phyloP scores from a whole-genome alignment of 64 coral and sea anemone species.

The Trachythela sp. region DNA sequence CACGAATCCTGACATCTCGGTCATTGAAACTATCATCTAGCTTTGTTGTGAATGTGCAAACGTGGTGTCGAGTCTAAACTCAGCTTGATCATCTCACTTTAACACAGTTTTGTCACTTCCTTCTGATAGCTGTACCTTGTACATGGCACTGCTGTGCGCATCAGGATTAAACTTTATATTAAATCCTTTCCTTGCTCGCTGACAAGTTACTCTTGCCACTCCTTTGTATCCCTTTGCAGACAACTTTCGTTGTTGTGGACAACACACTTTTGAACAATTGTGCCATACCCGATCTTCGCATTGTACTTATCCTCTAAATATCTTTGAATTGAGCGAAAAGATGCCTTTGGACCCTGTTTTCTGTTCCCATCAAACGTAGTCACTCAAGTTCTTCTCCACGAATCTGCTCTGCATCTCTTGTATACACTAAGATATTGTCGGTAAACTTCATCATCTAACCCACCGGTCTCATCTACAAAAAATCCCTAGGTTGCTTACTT shows the following conservation, averaged over 20 bases:
- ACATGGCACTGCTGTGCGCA: neutral
- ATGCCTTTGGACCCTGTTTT: neutral
- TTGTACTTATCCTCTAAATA: constrained; percentile 4
- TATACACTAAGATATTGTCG: too few relatives aligned
- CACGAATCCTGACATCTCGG: too few relatives aligned
- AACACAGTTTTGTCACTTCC: neutral
- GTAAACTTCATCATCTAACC: too few relatives aligned
- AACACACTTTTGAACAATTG: constrained; percentile 12
- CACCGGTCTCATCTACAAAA: too few relatives aligned
- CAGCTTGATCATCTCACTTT: constrained; percentile 4
- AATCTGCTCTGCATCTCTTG: neutral
- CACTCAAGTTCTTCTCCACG: neutral
- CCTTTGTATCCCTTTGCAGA: neutral
- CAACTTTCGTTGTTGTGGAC: constrained; percentile 3
- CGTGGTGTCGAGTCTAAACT: neutral
- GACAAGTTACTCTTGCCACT: constrained; percentile 1
- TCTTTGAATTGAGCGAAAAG: constrained; percentile 14
- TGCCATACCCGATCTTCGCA: constrained; percentile 3
- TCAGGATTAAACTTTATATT: constrained; percentile 10
- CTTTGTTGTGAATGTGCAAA: neutral
- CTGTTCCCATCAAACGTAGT: neutral
- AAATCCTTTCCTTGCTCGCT: neutral
- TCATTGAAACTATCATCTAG: too few relatives aligned
- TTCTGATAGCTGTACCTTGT: neutral
- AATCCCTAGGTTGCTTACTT: too few relatives aligned